A percentile compares a stretch with the other conserved stretches of the same genome.
These are phyloP conservation scores for Strigamia maritima DNA, from an alignment of 2,888 invertebrate species.

Conservation along the genomic window DNA sequence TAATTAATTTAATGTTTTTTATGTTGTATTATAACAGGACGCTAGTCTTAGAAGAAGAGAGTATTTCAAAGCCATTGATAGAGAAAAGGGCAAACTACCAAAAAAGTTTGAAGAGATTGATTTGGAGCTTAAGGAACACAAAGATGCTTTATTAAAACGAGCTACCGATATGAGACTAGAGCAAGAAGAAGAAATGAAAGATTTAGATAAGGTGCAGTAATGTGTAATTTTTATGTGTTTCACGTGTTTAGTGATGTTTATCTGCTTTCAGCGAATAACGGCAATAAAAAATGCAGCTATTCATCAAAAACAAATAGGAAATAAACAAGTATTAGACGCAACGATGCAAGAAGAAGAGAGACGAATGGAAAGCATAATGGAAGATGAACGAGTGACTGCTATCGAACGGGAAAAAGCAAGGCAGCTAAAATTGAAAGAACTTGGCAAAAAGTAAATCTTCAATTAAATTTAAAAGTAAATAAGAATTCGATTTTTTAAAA, in stretches of 20 bases:
- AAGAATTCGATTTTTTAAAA: neutral
- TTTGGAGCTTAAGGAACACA: neutral
- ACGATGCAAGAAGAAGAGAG: neutral
- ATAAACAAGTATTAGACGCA: neutral
- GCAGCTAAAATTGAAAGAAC: neutral
- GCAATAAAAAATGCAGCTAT: constrained; percentile 17
- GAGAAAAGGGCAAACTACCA: neutral
- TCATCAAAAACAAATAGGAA: constrained; percentile 1
- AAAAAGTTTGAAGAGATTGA: constrained; percentile 12
- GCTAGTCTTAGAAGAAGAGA: constrained; percentile 16
- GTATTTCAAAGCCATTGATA: neutral
- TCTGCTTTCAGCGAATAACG: neutral
- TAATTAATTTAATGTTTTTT: neutral
- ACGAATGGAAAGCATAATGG: constrained; percentile 18
- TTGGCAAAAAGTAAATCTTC: constrained; percentile 4
- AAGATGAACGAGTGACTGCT: neutral
- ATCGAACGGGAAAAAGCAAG: neutral
- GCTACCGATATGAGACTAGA: neutral
- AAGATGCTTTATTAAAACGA: neutral
- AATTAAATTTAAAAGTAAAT: neutral
- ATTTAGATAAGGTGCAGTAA: neutral
- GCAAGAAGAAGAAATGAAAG: constrained; percentile 22
- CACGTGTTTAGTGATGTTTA: neutral
- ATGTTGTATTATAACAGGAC: neutral
- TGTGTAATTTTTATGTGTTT: neutral